Evolutionary conservation across 2,888 invertebrate genomes (phyloP), one percentile per base, ranked within the genome.

Genomic region (Hirtodrosophila cameraria): DNA sequence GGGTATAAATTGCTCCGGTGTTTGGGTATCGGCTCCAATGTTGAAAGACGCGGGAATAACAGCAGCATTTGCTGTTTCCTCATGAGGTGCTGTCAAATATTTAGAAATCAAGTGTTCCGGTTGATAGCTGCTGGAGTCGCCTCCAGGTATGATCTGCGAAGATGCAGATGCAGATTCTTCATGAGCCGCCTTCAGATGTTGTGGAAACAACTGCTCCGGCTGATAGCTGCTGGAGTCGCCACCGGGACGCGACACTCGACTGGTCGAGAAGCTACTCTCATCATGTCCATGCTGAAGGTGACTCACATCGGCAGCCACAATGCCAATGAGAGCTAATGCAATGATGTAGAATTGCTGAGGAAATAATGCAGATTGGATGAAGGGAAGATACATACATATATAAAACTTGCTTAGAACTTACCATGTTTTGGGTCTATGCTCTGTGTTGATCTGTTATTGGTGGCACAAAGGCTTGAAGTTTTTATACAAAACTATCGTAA

Each of bases 221-320:
- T 66, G 71, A 13, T 71, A 58, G 18, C 71, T 71, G 45, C 49
- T 65, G 2, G 57, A 54, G 20, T 61, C 70, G 1, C 20, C 13
- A 3, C 61, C 71, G 5, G 45, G 54, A 5, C 52, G 30, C n/a
- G 12, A 39, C 12, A 23, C 30, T 1, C 48, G 25, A 8, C 16
- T 45, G 18, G 15, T 64, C 3, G 36, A 28, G 31, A 30, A 80
- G 55, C 42, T 85, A 69, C 54, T 75, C 3, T 36, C 54, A 9
- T 18, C 28, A 1, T 65, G 57, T 18, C 52, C 75, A 23, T 68
- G 66, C 11, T 70, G 76, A 13, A 88, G 74, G 31, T 84, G 86
- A 25, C 82, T 85, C 16, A 88, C 88, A 71, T 88, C 88, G 36
- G 86, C 89, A 11, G 68, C 55, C 11, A 59, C 87, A 5, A 59